A percentile compares a stretch with the other conserved stretches of the same genome.
phyloP scores from a whole-genome alignment of 2,797 vertebrate genomes.

The Tolypeutes matacus region DNA sequence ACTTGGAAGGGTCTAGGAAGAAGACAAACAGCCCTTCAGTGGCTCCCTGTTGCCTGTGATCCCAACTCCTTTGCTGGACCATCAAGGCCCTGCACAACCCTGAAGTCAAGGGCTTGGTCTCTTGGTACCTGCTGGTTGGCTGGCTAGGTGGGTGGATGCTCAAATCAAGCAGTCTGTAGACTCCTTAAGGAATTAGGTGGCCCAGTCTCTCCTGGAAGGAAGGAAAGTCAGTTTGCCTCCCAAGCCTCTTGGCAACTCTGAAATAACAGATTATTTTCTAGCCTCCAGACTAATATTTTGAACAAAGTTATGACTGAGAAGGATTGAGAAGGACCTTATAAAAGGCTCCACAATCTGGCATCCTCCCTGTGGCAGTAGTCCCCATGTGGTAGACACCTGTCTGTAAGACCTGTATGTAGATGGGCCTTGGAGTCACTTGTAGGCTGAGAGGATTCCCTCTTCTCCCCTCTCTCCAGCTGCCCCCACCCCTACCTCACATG shows the following conservation, averaged over 20 bases:
- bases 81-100: not conserved
- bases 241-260: not conserved
- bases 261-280: constrained; percentile 50
- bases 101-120: not conserved
- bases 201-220: constrained; percentile 52
- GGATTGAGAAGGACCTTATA: constrained; percentile 24
- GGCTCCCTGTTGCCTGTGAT: not conserved
- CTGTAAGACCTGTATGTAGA: not conserved
- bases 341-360: not conserved
- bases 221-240: constrained; percentile 40
- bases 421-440: not conserved
- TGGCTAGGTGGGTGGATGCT: not conserved
- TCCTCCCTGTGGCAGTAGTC: not conserved
- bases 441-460: not conserved
- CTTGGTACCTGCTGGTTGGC: not conserved
- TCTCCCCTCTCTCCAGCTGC: not conserved
- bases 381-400: not conserved
- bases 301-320: not conserved
- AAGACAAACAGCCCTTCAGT: constrained; percentile 30
- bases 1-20: not conserved
- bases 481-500: not conserved
- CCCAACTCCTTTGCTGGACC: not conserved
- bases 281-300: constrained; percentile 30
- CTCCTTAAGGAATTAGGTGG: constrained; percentile 15
- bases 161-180: not conserved